phyloP scores from a whole-genome alignment of 1,140 invertebrate genomes.

The Drosophila albomicans region DNA sequence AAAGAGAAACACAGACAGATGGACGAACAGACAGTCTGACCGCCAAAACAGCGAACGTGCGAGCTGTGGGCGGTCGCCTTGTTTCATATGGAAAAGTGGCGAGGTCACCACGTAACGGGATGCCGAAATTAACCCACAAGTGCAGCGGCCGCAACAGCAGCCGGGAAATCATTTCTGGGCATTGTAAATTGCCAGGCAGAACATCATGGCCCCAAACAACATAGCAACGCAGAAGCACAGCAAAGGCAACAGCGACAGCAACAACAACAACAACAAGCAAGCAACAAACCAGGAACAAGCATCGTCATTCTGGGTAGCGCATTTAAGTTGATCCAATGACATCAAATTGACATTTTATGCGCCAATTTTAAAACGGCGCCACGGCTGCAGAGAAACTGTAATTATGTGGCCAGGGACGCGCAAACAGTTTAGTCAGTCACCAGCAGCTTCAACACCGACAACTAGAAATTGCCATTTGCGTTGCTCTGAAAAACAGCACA shows the following conservation, averaged over 20 bases:
- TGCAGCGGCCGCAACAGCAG: slow-evolving; percentile 42
- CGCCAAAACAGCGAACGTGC: slow-evolving; percentile 41
- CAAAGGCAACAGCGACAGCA: slow-evolving; percentile 13
- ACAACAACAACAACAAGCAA: not conserved
- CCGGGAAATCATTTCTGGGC: slow-evolving; percentile 50
- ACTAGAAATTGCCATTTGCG: slow-evolving; percentile 1
- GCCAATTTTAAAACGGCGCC: slow-evolving; percentile 77
- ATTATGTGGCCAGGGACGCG: slow-evolving; percentile 73
- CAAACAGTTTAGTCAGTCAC: slow-evolving; percentile 67
- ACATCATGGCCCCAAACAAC: slow-evolving; percentile 46
- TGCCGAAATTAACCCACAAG: slow-evolving; percentile 75
- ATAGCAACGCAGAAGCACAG: slow-evolving; percentile 9
- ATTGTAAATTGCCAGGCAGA: slow-evolving; percentile 60
- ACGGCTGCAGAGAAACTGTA: slow-evolving; percentile 68
- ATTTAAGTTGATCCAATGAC: slow-evolving; percentile 83
- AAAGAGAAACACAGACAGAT: not conserved
- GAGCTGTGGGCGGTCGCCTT: slow-evolving; percentile 20
- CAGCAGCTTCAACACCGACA: not conserved
- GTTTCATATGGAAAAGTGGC: slow-evolving; percentile 57
- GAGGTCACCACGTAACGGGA: slow-evolving; percentile 55
- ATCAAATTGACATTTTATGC: slow-evolving; percentile 83
- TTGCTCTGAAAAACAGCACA: not conserved
- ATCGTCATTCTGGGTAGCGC: slow-evolving; percentile 50
- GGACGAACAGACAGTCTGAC: not conserved
- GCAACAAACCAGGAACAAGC: slow-evolving; percentile 16